Percentiles rank a stretch among this genome's conserved stretches.
Conservation (phyloP, 2,888 invertebrate genomes). For the Eupithecia subfuscata region DNA sequence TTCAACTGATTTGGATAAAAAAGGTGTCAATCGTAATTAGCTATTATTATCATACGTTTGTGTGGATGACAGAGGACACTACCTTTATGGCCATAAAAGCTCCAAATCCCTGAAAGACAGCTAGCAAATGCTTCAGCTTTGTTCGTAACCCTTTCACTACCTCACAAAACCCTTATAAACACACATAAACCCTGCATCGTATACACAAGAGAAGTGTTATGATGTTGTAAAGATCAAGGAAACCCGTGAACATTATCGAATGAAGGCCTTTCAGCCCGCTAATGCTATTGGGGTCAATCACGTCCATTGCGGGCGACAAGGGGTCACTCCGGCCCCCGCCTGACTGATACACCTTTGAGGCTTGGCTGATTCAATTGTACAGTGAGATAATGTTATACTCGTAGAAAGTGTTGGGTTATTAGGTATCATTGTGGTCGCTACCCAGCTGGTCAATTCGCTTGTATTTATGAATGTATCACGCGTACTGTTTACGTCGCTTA, state of each 20-base stretch:
- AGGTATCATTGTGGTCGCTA: neutral
- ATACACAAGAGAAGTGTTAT: constrained; percentile 8
- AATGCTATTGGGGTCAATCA: constrained; percentile 13
- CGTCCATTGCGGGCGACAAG: neutral
- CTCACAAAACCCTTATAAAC: neutral
- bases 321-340: neutral
- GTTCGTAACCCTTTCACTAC: neutral
- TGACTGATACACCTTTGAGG: neutral
- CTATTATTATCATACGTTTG: neutral
- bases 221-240: constrained; percentile 3
- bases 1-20: neutral
- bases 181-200: neutral
- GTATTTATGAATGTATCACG: too few species aligned
- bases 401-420: neutral
- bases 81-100: neutral
- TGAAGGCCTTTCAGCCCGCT: constrained; percentile 2
- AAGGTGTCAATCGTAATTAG: neutral
- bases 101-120: neutral
- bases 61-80: too few species aligned
- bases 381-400: neutral
- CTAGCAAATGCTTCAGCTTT: neutral
- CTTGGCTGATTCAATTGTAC: neutral
- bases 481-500: too few species aligned
- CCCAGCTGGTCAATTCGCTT: too few species aligned
- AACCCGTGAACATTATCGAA: constrained; percentile 2